These are phyloP conservation scores for Microchirus variegatus DNA, from an alignment of 2,797 vertebrate species.

Conservation along the genomic window DNA sequence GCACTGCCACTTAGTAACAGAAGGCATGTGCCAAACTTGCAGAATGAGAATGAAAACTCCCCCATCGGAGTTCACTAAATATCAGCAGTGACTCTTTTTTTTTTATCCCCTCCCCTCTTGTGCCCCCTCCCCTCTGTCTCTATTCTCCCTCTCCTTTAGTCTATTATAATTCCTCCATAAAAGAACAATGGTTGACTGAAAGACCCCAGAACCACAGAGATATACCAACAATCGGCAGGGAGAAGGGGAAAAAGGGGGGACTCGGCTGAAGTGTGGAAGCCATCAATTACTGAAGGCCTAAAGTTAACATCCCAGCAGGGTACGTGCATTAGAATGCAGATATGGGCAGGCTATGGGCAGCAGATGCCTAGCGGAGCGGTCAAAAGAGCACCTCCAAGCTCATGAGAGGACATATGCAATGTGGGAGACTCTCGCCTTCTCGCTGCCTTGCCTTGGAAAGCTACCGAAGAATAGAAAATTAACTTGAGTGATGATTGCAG, in stretches of 20 bases:
- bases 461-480: conserved; percentile 72
- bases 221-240: conserved; percentile 80
- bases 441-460: conserved; percentile 49
- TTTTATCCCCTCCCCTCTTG: conserved; percentile 56
- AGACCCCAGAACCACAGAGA: conserved; percentile 80
- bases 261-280: conserved; percentile 85
- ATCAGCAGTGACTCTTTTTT: conserved; percentile 78
- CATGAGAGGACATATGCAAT: conserved; percentile 76
- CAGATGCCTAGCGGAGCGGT: conserved; percentile 84
- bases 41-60: conserved; percentile 84
- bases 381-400: conserved; percentile 72
- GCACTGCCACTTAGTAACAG: conserved; percentile 89
- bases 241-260: conserved; percentile 62
- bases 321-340: conserved; percentile 83
- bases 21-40: conserved; percentile 89
- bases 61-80: conserved; percentile 80
- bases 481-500: conserved; percentile 75
- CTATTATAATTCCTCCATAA: conserved; percentile 83
- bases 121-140: conserved; percentile 50
- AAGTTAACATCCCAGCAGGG: conserved; percentile 84
- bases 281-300: conserved; percentile 84
- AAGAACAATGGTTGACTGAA: conserved; percentile 80
- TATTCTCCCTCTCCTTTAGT: conserved; percentile 70
- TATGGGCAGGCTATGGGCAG: conserved; percentile 75
- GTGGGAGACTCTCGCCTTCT: conserved; percentile 63